A percentile compares a stretch with the other conserved stretches of the same genome.
Conservation (phyloP, 2,113 vertebrate species). For the Scatophagus argus region DNA sequence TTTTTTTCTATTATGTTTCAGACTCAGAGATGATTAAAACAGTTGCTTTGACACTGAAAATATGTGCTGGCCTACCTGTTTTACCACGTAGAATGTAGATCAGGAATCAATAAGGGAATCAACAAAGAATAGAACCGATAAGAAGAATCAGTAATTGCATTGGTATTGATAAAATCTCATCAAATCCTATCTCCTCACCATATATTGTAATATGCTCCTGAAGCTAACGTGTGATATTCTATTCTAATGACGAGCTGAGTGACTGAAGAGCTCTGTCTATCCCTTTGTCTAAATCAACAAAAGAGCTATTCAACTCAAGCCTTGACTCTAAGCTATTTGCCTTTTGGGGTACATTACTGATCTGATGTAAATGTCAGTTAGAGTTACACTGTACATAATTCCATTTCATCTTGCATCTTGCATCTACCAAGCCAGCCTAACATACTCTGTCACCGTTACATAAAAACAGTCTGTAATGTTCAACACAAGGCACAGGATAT, state of each 20-base stretch:
- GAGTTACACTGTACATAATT: conserved; percentile 18
- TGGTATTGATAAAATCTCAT: too few species aligned
- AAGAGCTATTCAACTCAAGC: conserved; percentile 23
- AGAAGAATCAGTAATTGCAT: too few species aligned
- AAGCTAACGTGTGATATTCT: conserved; percentile 14
- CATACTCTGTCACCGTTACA: neutral
- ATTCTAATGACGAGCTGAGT: conserved; percentile 21
- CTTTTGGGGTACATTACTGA: conserved; percentile 1
- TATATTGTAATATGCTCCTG: neutral
- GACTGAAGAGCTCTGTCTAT: neutral
- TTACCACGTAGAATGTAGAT: too few species aligned
- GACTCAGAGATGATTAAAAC: too few species aligned
- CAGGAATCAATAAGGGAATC: too few species aligned
- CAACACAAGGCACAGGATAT: neutral
- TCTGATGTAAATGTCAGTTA: conserved; percentile 25
- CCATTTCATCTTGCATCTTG: conserved; percentile 10
- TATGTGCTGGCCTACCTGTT: too few species aligned
- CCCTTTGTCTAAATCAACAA: neutral
- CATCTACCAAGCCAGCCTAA: conserved; percentile 1
- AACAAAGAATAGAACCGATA: too few species aligned
- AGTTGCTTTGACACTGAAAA: too few species aligned
- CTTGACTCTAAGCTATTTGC: conserved; percentile 14
- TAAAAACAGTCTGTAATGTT: neutral
- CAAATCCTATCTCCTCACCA: too few species aligned
- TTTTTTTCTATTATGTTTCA: too few species aligned